Evolutionary conservation across 2,888 invertebrate species (phyloP), one percentile per base, ranked within the genome.

Genomic region (Petrophora chlorosata): DNA sequence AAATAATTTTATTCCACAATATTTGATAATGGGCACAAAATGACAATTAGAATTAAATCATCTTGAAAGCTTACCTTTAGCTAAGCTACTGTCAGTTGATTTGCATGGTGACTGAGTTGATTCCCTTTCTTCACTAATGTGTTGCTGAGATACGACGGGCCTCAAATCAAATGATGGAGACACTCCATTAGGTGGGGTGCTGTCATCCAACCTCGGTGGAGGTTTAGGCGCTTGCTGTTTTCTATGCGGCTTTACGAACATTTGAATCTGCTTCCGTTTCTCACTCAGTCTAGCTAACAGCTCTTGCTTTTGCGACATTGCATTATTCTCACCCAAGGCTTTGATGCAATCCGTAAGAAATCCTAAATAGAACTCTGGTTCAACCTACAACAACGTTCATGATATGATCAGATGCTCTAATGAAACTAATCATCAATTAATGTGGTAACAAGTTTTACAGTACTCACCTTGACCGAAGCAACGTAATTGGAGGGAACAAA

Each of bases 401-500:
- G n/a, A n/a, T 34, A 36, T 13, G 25, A 32, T 49, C 17, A 44
- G 12, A 16, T 12, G 15, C 49, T 38, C 42, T 53, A 59, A 43
- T 42, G 42, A 53, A 46, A 34, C 43, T 42, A 50, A 44, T 53
- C 43, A 44, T 16, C 33, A 19, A 33, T 66, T 67, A 61, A 63
- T 63, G 54, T 28, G 33, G 16, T 53, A 52, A 61, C 56, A 13
- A 55, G 47, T 57, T 53, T 53, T 44, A 15, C 25, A 47, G 44
- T 40, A 61, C 74, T 84, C 76, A 96, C 96, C 91, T 95, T 94
- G 67, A 95, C 92, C 67, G 93, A 92, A 66, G 94, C 93, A 45
- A 96, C 96, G 85, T 96, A 96, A 91, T 96, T 96, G 38, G 96
- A 96, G 51, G 96, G 96, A 61, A 96, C 95, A 73, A 95, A 96